Base-by-base conservation (phyloP, 2,113 vertebrate species). In the Mustelus asterias region DNA sequence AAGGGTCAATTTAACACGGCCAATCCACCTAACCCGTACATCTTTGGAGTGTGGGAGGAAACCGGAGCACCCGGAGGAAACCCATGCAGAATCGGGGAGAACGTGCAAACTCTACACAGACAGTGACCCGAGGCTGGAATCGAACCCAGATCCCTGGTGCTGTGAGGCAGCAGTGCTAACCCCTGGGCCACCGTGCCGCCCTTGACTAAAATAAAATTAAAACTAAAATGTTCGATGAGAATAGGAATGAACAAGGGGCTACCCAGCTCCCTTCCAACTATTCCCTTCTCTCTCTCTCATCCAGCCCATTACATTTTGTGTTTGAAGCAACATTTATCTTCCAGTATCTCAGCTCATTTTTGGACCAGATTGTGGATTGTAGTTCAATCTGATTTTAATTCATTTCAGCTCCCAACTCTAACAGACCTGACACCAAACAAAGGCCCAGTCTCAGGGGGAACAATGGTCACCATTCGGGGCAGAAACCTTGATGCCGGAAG, bases 401-500 rank as follows among this genome's bases (percentile, higher is more conserved):
- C 96, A 65, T 95, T 95, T 29, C 97, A 99, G 99, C 98, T 98
- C 14, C 98, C 99, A 96, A 98, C 98, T 1, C 98, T 99, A 69
- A 97, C 97, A 10, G 97, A 97, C 96, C 97, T 99, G 85, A 98
- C 98, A 96, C 99, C 99, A 0, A 98, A 96, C 96, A 97, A 98
- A 90, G 99, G 99, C 0, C 99, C 99, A 0, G 98, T 99, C 96
- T 99, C 99, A 0, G 99, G 99, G 44, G 99, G 99, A 95, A 99
- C 99, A 4, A 98, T 99, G 26, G 98, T 99, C 97, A 99, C 99
- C 93, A 99, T 99, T 96, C 99, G 98, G 0, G 99, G 99, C 96
- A 99, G 98, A 97, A 99, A 99, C 97, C 97, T 99, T 95, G 99
- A 99, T 0, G 98, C 99, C 0, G 99, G 99, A 96, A 99, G 99